Percentiles rank a stretch among this genome's conserved stretches.
These are phyloP conservation scores for Heteropelma amictum DNA, from an alignment of 2,888 invertebrate genomes.

Conservation along the genomic window DNA sequence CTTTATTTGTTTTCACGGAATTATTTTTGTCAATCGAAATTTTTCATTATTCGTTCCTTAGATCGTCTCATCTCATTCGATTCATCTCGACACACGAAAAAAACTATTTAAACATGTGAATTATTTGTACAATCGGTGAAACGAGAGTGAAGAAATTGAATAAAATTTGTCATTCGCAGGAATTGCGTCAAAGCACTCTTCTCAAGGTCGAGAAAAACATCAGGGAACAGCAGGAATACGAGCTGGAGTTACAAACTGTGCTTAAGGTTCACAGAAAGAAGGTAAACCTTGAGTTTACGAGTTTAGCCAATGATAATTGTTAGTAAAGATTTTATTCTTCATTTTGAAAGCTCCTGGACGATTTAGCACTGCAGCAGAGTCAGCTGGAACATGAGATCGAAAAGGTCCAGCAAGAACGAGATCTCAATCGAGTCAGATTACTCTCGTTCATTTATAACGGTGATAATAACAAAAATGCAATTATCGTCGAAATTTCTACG, in stretches of 20 bases:
- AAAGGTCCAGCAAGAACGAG: conserved; percentile 84
- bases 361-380: conserved; percentile 82
- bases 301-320: not conserved
- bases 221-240: conserved; percentile 82
- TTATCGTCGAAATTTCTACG: not conserved
- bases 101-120: not conserved
- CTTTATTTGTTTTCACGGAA: conserved; percentile 63
- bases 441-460: conserved; percentile 72
- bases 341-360: conserved; percentile 77
- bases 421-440: conserved; percentile 75
- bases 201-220: conserved; percentile 83
- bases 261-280: conserved; percentile 83
- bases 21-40: conserved; percentile 23
- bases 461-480: conserved; percentile 45
- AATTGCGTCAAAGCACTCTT: conserved; percentile 79
- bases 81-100: conserved; percentile 35
- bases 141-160: not conserved
- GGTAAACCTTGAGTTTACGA: conserved; percentile 69
- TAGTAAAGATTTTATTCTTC: conserved; percentile 47
- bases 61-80: conserved; percentile 42
- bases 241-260: conserved; percentile 82
- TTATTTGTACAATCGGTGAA: not conserved
- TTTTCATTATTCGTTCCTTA: conserved; percentile 27
- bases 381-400: conserved; percentile 84
- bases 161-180: conserved; percentile 73